These are phyloP conservation scores for Drosophila infuscata DNA, from an alignment of 2,888 invertebrate species.

Conservation along the genomic window DNA sequence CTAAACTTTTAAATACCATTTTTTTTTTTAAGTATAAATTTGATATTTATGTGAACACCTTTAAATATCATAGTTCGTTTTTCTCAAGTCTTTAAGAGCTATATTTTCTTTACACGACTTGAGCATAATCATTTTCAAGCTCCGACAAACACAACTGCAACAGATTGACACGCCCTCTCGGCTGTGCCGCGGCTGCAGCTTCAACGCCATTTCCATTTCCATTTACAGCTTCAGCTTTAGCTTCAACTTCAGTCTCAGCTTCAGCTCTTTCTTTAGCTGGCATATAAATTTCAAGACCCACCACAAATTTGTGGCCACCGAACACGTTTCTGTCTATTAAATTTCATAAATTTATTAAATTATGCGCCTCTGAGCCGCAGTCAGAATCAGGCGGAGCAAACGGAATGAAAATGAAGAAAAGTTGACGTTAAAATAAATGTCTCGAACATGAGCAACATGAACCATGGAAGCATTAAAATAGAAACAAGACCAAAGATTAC, in stretches of 20 bases:
- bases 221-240: neutral
- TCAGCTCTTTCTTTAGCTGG: slow-evolving; percentile 23
- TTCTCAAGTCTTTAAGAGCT: slow-evolving; percentile 5
- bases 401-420: slow-evolving; percentile 49
- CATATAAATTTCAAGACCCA: slow-evolving; percentile 71
- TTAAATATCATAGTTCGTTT: slow-evolving; percentile 4
- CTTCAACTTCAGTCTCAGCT: slow-evolving; percentile 5
- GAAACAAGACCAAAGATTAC: slow-evolving; percentile 16
- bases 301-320: slow-evolving; percentile 78
- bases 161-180: slow-evolving; percentile 66
- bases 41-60: neutral
- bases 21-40: neutral
- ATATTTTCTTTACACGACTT: slow-evolving; percentile 28
- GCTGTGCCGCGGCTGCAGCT: slow-evolving; percentile 7
- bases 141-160: slow-evolving; percentile 44
- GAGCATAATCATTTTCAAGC: slow-evolving; percentile 57
- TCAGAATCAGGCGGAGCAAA: slow-evolving; percentile 46
- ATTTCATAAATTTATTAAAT: slow-evolving; percentile 79
- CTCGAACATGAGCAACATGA: slow-evolving; percentile 32
- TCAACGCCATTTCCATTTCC: slow-evolving; percentile 6
- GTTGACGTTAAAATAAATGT: slow-evolving; percentile 44
- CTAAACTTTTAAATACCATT: neutral
- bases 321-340: slow-evolving; percentile 79
- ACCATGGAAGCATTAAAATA: slow-evolving; percentile 38
- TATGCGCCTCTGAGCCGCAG: slow-evolving; percentile 57